These are phyloP conservation scores for Netelia melanura DNA, from an alignment of 2,888 invertebrate species.

Conservation along the genomic window DNA sequence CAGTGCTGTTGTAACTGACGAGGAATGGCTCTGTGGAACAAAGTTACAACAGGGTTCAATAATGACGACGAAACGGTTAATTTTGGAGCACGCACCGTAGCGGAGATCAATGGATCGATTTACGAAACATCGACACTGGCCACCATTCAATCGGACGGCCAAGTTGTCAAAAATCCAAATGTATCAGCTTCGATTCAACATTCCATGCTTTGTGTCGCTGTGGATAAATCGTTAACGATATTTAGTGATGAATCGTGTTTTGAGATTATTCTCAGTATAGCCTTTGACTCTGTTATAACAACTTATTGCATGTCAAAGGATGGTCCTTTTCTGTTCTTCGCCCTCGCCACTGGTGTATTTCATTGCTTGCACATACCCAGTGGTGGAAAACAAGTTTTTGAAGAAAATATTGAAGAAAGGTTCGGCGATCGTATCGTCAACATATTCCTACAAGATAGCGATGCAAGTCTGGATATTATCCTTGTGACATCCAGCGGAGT, in stretches of 20 bases:
- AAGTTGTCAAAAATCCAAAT: slow-evolving; percentile 71
- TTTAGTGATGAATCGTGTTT: slow-evolving; percentile 79
- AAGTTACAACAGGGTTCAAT: slow-evolving; percentile 84
- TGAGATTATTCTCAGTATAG: slow-evolving; percentile 75
- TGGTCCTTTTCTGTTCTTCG: slow-evolving; percentile 77
- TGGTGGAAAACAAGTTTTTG: slow-evolving; percentile 69
- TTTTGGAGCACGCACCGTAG: slow-evolving; percentile 85
- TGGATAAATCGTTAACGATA: slow-evolving; percentile 81
- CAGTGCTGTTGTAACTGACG: not conserved
- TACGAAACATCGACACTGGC: slow-evolving; percentile 86
- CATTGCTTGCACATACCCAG: slow-evolving; percentile 78
- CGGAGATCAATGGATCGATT: slow-evolving; percentile 83
- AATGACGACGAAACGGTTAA: slow-evolving; percentile 86
- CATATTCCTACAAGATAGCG: slow-evolving; percentile 69
- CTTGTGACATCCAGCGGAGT: slow-evolving; percentile 72
- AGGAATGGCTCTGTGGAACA: slow-evolving; percentile 81
- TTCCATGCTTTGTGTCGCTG: slow-evolving; percentile 77
- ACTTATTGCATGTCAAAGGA: slow-evolving; percentile 77
- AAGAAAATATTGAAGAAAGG: slow-evolving; percentile 69
- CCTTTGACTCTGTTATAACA: slow-evolving; percentile 78
- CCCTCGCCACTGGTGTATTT: slow-evolving; percentile 75
- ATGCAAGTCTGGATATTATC: slow-evolving; percentile 66
- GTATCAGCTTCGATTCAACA: slow-evolving; percentile 75
- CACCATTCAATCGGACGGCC: slow-evolving; percentile 78
- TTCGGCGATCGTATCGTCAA: slow-evolving; percentile 67